phyloP scores from a whole-genome alignment of 1,140 invertebrate species.

The Achroia grisella region DNA sequence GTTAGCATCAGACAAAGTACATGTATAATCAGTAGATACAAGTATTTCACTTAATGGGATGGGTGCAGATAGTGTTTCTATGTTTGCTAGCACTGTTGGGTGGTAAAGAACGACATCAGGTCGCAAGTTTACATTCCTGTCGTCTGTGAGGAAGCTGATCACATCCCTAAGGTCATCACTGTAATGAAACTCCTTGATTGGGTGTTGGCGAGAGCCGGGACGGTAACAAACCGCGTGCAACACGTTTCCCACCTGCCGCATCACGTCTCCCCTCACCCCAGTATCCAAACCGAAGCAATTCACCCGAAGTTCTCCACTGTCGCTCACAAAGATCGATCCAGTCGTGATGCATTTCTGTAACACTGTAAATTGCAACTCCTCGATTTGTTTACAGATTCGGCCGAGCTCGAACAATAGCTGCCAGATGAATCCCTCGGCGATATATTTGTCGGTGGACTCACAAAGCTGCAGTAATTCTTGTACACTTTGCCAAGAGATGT shows the following conservation, averaged over 20 bases:
- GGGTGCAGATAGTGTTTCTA: constrained; percentile 29
- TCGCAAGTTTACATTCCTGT: constrained; percentile 35
- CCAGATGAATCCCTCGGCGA: constrained; percentile 64
- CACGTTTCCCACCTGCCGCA: constrained; percentile 49
- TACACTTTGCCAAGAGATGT: constrained; percentile 51
- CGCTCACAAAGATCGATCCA: constrained; percentile 47
- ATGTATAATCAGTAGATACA: constrained; percentile 25
- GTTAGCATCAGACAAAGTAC: constrained; percentile 32
- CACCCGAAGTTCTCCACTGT: constrained; percentile 44
- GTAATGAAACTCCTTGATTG: constrained; percentile 44
- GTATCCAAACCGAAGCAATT: constrained; percentile 53
- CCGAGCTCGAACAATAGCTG: constrained; percentile 54
- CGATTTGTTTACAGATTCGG: constrained; percentile 38
- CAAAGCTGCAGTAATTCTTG: constrained; percentile 45
- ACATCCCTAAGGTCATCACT: constrained; percentile 59
- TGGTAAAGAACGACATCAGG: constrained; percentile 62
- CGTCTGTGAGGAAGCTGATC: constrained; percentile 47
- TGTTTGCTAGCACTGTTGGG: constrained; percentile 60
- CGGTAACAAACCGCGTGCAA: constrained; percentile 39
- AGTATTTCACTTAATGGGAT: constrained; percentile 41
- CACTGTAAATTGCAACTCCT: constrained; percentile 35
- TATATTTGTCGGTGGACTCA: constrained; percentile 40
- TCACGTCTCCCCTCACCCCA: constrained; percentile 17
- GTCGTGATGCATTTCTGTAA: constrained; percentile 48
- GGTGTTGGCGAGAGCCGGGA: constrained; percentile 16